phyloP scores from a whole-genome alignment of 1,140 invertebrate genomes.

The Paracyclopina nana region DNA sequence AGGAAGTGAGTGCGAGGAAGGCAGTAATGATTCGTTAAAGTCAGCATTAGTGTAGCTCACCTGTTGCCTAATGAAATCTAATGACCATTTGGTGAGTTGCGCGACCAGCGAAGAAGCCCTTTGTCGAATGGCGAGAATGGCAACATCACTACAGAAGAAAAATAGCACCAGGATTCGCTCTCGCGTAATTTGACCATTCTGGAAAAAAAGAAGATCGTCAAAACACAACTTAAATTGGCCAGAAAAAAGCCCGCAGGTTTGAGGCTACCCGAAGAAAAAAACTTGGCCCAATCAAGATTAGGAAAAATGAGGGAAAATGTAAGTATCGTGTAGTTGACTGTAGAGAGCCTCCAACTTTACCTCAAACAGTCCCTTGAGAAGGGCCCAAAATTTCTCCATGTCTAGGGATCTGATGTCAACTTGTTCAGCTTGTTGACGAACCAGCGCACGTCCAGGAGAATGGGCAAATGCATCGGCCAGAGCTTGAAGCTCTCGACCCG shows the following conservation, averaged over 20 bases:
- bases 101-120: conserved; percentile 19
- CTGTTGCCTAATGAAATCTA: conserved; percentile 23
- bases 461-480: conserved; percentile 25
- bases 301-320: too few species aligned
- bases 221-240: too few species aligned
- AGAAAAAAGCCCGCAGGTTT: too few species aligned
- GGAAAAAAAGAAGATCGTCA: conserved; percentile 19
- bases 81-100: conserved; percentile 25
- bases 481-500: conserved; percentile 23
- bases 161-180: conserved; percentile 28
- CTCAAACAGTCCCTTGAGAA: conserved; percentile 19
- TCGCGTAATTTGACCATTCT: conserved; percentile 23
- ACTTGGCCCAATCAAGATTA: too few species aligned
- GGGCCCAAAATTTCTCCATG: conserved; percentile 19
- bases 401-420: conserved; percentile 21
- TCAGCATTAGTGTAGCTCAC: conserved; percentile 16
- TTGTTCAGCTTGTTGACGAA: conserved; percentile 22
- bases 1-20: too few species aligned
- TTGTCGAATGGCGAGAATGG: conserved; percentile 22
- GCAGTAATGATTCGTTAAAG: too few species aligned
- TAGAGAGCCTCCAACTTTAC: too few species aligned
- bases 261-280: too few species aligned
- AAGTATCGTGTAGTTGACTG: too few species aligned
- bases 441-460: conserved; percentile 22
- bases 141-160: conserved; percentile 29